phyloP scores from a whole-genome alignment of 2,888 invertebrate species.

The Scaeva pyrastri region DNA sequence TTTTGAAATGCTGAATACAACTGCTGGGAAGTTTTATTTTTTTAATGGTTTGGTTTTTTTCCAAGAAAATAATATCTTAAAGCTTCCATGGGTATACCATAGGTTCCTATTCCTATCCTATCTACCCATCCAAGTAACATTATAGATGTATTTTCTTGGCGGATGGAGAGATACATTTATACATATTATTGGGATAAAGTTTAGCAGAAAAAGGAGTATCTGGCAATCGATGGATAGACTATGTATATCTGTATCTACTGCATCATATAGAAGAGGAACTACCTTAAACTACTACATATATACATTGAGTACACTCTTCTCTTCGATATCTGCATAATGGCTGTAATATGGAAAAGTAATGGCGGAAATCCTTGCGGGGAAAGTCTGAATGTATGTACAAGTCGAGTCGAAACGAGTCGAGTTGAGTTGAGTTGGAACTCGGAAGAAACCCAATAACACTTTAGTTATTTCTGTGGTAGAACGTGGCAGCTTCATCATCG shows the following conservation, averaged over 20 bases:
- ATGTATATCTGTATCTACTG: too few relatives aligned
- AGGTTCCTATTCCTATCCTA: too few relatives aligned
- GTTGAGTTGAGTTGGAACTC: neutral
- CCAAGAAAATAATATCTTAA: constrained; percentile 25
- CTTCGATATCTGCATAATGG: constrained; percentile 71
- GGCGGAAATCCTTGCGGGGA: constrained; percentile 66
- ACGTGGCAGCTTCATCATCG: constrained; percentile 62
- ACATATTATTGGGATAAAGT: constrained; percentile 1
- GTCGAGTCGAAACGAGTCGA: neutral
- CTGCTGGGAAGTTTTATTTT: neutral
- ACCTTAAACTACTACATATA: constrained; percentile 13
- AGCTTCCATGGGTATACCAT: neutral
- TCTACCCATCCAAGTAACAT: too few relatives aligned
- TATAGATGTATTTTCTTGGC: neutral
- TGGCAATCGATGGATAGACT: constrained; percentile 40
- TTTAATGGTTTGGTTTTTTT: constrained; percentile 10
- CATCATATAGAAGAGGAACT: constrained; percentile 30
- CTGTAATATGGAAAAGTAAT: constrained; percentile 68
- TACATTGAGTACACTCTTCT: constrained; percentile 19
- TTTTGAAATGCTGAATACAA: neutral
- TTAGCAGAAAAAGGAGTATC: constrained; percentile 33
- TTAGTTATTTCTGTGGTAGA: constrained; percentile 62
- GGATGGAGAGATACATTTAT: neutral
- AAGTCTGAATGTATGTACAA: constrained; percentile 22
- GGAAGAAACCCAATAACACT: constrained; percentile 66